These are phyloP conservation scores for Bufotes viridis DNA, from an alignment of 2,797 vertebrate species.

Conservation along the genomic window DNA sequence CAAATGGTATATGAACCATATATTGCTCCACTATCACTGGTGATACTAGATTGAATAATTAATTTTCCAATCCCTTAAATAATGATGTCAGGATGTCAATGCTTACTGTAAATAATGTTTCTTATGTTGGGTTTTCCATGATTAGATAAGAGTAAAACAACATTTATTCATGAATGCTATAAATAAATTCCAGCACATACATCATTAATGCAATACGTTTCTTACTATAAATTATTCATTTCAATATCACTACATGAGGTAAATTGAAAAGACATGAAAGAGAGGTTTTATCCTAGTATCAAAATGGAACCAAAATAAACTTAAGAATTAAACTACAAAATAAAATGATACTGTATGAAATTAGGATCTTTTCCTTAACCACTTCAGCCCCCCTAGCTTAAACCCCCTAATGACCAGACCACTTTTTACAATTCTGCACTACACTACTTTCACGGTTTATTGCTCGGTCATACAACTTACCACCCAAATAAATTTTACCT, in stretches of 20 bases:
- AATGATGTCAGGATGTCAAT: background rate
- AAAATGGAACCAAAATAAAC: background rate
- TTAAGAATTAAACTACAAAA: too few species aligned
- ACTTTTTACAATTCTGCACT: too few species aligned
- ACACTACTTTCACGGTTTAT: too few species aligned
- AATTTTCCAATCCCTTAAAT: background rate
- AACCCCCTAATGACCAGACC: too few species aligned
- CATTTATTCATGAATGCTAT: background rate
- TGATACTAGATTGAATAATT: background rate
- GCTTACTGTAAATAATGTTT: background rate
- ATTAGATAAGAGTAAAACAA: background rate
- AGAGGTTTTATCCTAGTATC: background rate
- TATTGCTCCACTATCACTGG: background rate
- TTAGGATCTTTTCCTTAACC: background rate
- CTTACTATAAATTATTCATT: slow-evolving; percentile 27
- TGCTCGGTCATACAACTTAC: too few species aligned
- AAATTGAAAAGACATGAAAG: background rate
- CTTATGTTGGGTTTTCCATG: background rate
- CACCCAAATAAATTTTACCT: too few species aligned
- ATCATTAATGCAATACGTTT: slow-evolving; percentile 22
- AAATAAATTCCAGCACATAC: slow-evolving; percentile 31
- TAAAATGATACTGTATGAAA: background rate
- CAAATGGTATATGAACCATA: background rate
- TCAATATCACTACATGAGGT: slow-evolving; percentile 20
- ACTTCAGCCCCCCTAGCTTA: too few species aligned